Evolutionary conservation across 2,888 invertebrate species (phyloP).

Genomic region (Hedychridium roseum): DNA sequence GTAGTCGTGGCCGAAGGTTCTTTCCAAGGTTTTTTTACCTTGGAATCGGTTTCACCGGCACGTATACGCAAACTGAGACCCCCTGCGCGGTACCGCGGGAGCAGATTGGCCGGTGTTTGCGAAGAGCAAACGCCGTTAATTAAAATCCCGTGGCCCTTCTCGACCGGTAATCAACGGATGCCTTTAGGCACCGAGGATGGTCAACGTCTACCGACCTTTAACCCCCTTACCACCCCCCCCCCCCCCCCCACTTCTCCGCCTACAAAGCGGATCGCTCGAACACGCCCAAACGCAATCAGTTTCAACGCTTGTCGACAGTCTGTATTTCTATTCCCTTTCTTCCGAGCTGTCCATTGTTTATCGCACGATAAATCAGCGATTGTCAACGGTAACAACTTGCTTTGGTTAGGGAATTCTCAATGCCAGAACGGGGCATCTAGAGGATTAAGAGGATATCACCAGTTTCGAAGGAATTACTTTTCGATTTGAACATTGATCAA

Average conservation of each 20-base stretch:
- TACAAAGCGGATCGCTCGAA: neutral
- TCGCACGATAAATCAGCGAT: no score
- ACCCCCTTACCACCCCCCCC: constrained; percentile 27
- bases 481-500: no score
- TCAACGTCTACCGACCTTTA: constrained; percentile 46
- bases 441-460: no score
- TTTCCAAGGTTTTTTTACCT: no score
- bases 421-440: no score
- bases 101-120: constrained; percentile 55
- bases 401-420: no score
- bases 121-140: constrained; percentile 60
- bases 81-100: constrained; percentile 23
- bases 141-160: constrained; percentile 59
- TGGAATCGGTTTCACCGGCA: no score
- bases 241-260: constrained; percentile 6
- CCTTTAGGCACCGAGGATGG: constrained; percentile 56
- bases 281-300: constrained; percentile 15
- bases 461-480: no score
- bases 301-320: constrained; percentile 21
- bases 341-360: no score
- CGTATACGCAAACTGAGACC: no score
- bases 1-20: no score
- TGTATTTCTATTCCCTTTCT: neutral
- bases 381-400: no score
- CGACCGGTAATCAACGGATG: constrained; percentile 59